Conservation (phyloP, 2,113 vertebrate genomes). For the Nothocercus julius region DNA sequence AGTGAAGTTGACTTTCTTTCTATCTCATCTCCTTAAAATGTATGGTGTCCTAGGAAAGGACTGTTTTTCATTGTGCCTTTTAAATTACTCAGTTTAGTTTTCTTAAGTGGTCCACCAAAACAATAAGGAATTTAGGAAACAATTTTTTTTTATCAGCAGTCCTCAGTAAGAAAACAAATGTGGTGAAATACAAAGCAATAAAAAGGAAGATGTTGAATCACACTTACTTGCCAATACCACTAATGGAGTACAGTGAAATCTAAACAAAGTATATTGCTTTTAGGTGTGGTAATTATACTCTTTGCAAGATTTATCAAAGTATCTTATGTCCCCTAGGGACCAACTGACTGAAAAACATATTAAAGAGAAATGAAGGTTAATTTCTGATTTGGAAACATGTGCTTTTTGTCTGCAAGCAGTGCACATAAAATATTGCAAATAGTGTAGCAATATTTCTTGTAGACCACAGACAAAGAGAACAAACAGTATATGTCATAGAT, state of each 20-base stretch:
- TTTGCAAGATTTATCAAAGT: slow-evolving; percentile 5
- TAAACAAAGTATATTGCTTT: neutral
- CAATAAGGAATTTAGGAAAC: neutral
- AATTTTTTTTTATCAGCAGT: no score
- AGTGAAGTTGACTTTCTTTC: neutral
- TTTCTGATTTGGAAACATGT: neutral
- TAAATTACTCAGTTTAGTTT: rapidly evolving
- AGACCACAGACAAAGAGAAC: neutral
- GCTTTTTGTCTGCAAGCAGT: neutral
- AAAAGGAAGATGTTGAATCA: neutral
- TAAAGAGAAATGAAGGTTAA: neutral
- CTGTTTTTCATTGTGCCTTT: neutral
- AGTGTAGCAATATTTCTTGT: neutral
- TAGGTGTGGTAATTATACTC: neutral
- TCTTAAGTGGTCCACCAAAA: neutral
- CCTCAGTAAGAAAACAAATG: neutral
- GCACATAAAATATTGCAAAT: neutral
- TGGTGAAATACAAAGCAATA: neutral
- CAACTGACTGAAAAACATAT: neutral
- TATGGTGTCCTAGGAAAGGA: neutral
- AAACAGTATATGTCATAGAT: neutral
- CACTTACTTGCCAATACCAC: neutral
- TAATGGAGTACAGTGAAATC: neutral
- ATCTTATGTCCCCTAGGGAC: neutral
- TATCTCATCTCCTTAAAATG: neutral